Base-by-base conservation (phyloP, 2,113 vertebrate species). In the Heliornis fulica region DNA sequence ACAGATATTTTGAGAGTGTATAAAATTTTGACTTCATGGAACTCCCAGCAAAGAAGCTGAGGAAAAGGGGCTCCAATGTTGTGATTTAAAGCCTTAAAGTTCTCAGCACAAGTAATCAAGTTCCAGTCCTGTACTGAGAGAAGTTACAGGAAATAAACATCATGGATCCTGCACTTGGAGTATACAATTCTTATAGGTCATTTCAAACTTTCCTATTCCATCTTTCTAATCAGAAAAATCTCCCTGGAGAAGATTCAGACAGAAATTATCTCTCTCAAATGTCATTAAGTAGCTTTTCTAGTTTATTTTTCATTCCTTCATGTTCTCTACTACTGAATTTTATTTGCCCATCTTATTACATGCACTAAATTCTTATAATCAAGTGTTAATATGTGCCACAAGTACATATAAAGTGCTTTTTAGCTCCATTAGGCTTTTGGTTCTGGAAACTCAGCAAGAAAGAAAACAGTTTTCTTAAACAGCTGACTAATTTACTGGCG, bases 381-480 rank as follows among this genome's bases (percentile, higher is more conserved):
- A 76, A 45, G 31, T 28, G 15, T 74, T 72, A 85, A 54, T 89
- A n/a, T 38, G 6, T 87, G 31, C 18, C 29, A 20, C 59, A 72
- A 96, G 40, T 69, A 59, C 20, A 3, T 36, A 43, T 51, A 38
- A 94, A 43, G 48, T 13, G 32, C 7, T 68, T 94, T 96, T 74
- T 79, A n/a, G 15, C n/a, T 68, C 13, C 43, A 20, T 83, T 78
- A 56, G 57, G 8, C 4, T 83, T 59, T 86, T 60, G 50, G 48
- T 82, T 93, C 64, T n/a, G 82, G 84, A 95, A 95, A 82, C 36
- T 89, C 75, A 66, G 20, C 59, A 76, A 81, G 28, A 69, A 92
- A 80, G 92, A 87, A 54, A 10, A 46, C 16, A 92, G 8, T 90
- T n/a, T n/a, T 66, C 45, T 75, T 83, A 82, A 93, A n/a, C 25